Evolutionary conservation across 1,140 invertebrate genomes (phyloP), one percentile per base, ranked within the genome.

Genomic region (Lethocerus indicus): DNA sequence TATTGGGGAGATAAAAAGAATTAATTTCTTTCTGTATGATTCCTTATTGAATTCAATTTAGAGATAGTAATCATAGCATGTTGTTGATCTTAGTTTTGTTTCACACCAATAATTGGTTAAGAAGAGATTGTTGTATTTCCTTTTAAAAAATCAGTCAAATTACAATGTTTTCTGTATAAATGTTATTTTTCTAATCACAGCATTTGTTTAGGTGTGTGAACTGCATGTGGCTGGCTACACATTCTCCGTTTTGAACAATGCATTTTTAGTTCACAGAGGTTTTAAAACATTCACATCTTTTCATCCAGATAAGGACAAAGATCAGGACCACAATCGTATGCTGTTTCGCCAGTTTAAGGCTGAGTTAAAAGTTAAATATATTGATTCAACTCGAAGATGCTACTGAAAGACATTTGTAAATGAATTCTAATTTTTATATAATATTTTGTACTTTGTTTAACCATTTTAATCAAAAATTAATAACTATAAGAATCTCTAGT

Each of bases 191-290:
- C 6, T 41, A 28, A 41, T 41, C 1, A 41, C 12, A 3, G 18
- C 3, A 26, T 55, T 55, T 56, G 52, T 52, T 44, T 62, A 75
- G 71, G 66, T 74, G 2, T 78, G 75, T 62, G 75, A 78, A 60
- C 63, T 76, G 14, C 70, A 75, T 54, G 63, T 77, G 20, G 68
- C 71, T 27, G 75, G 75, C 6, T 76, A 69, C 59, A 65, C 66
- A 37, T 78, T 77, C 58, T 62, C 66, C 16, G 70, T 78, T 21
- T 61, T 78, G 13, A 71, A 75, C 59, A 71, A 74, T 54, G 74
- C 71, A 1, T 78, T 77, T 58, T 55, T 78, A 1, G 62, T 76
- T 12, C 75, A 78, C 59, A 59, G 60, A 52, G 75, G 75, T 20
- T 70, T 71, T 54, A 76, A 76, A 57, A 64, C 63, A 7, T 25